Evolutionary conservation across 2,797 vertebrate species (phyloP), one percentile per base, ranked within the genome.

Genomic region (Pseudomugil tenellus): DNA sequence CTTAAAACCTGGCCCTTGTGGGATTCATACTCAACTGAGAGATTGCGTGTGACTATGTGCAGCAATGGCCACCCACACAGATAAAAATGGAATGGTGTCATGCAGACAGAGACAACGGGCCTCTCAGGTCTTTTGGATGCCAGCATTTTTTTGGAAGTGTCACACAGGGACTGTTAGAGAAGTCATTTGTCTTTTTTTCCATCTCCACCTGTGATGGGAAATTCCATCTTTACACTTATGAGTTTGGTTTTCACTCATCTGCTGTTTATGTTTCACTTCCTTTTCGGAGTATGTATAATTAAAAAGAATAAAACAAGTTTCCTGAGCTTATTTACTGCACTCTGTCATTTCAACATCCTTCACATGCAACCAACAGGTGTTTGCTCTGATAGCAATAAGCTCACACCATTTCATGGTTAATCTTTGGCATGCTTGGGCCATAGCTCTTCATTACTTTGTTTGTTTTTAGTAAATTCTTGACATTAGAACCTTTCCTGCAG

Each of bases 11-110:
- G 31, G 68, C 75, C 55, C 67, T 70, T 34, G 34, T 32, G 57
- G 58, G 53, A 39, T 72, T 78, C 23, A 17, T 73, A 70, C 58
- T 69, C 63, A 66, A 72, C 69, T 57, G 68, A 79, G 65, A 79
- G 74, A 87, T 88, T 49, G 80, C 65, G 61, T 90, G 82, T 79
- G 83, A 83, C 56, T 71, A 1, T 66, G 59, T 65, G 70, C 61
- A 74, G 51, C 74, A 66, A 46, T 7, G 28, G 68, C 91, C 91
- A 92, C 92, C 90, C 88, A 91, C 83, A 26, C 28, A 85, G 91
- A 88, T 88, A 70, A 88, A 86, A 85, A 72, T 69, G 74, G 63
- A 76, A 75, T 21, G 41, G 32, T 71, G 71, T 71, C 56, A 46
- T 84, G 80, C 63, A 81, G 67, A 86, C 83, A 74, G 78, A 76